Base-by-base conservation (phyloP, 2,797 vertebrate genomes). In the Pteronotus mesoamericanus region DNA sequence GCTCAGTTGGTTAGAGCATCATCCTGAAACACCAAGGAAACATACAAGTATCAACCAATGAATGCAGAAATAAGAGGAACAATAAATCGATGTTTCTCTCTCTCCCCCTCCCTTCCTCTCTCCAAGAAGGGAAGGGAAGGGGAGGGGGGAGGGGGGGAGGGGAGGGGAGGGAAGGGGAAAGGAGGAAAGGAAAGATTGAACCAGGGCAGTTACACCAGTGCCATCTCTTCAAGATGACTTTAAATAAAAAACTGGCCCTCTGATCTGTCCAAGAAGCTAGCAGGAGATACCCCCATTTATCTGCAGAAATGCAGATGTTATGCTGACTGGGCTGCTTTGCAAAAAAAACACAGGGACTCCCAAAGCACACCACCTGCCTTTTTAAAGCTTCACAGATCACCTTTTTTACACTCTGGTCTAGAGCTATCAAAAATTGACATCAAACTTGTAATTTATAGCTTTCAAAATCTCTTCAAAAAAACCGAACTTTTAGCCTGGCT, bases 231-330 rank as follows among this genome's bases (percentile, higher is more conserved):
- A 55, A 46, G 15, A 71, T 48, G 59, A 68, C 44, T 64, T 80
- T 32, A 88, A 44, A 86, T 87, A 21, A 86, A 88, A 93, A 75
- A 72, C 37, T 42, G 55, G 34, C 37, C 16, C 57, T 90, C 55
- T 61, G 18, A 44, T 29, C 61, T 64, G 53, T 64, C 79, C 61
- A 57, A 11, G 26, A 75, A 34, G 14, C 75, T 72, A 59, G 48
- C 68, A 75, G n/a, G 37, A 64, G 32, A 71, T 29, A 19, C 6
- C 32, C 53, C 18, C 55, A 75, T 26, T 53, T 86, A 84, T 48
- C 61, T 89, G 77, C 74, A 93, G 32, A 96, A 80, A 91, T 55
- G 37, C 71, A 69, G n/a, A 91, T 12, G 8, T 71, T n/a, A 16
- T 14, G 55, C 29, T 48, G 42, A 75, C 75, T 82, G 42, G 32